Conservation (phyloP, 2,113 vertebrate genomes). For the Antennarius striatus region DNA sequence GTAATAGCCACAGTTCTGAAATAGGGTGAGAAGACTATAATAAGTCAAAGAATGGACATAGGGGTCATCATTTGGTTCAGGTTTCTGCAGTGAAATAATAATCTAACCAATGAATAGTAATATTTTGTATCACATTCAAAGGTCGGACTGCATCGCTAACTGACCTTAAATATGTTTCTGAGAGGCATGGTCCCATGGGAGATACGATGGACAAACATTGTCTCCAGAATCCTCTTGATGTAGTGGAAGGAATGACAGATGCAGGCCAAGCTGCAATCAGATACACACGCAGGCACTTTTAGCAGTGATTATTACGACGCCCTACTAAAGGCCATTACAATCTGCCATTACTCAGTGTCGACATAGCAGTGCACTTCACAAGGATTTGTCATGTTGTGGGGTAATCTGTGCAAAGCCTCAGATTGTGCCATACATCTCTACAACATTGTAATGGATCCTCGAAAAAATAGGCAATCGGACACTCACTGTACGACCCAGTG, state of each 20-base stretch:
- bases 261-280: slow-evolving; percentile 83
- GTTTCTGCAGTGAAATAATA: not conserved
- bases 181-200: slow-evolving; percentile 92
- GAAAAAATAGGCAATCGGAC: slow-evolving; percentile 20
- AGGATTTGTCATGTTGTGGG: slow-evolving; percentile 21
- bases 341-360: slow-evolving; percentile 45
- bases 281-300: slow-evolving; percentile 32
- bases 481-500: slow-evolving; percentile 93
- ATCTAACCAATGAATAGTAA: not conserved
- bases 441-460: slow-evolving; percentile 6
- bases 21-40: slow-evolving; percentile 47
- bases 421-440: slow-evolving; percentile 11
- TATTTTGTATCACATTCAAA: not conserved
- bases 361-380: slow-evolving; percentile 11
- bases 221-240: slow-evolving; percentile 89
- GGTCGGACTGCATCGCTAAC: not conserved
- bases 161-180: slow-evolving; percentile 91
- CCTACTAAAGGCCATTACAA: slow-evolving; percentile 11
- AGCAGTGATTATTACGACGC: slow-evolving; percentile 29
- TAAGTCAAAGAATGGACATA: slow-evolving; percentile 38
- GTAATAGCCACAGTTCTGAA: slow-evolving; percentile 92
- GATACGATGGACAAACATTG: slow-evolving; percentile 90
- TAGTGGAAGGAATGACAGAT: slow-evolving; percentile 92
- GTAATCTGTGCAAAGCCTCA: slow-evolving; percentile 32
- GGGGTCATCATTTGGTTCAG: not conserved